A percentile compares a stretch with the other conserved stretches of the same genome.
Conservation (phyloP, 92 coral and sea anemone species). For the Zoanthus solanderi region DNA sequence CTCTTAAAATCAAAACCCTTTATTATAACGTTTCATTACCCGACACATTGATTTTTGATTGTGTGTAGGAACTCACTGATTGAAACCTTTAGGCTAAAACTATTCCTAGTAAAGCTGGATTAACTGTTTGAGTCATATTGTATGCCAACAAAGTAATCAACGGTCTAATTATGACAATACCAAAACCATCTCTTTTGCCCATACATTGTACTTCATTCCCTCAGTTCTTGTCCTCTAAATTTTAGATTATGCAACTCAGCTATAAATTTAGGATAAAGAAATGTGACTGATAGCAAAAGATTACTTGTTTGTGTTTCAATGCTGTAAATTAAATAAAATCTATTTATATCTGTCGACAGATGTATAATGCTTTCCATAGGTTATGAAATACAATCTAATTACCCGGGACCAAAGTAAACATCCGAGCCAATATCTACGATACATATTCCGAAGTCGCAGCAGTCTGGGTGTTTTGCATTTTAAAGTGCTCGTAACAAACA, state of each 20-base stretch:
- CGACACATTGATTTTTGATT: neutral
- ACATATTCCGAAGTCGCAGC: neutral
- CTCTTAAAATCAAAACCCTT: neutral
- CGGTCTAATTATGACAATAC: no score
- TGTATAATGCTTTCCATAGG: slow-evolving; percentile 9
- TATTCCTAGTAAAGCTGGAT: neutral
- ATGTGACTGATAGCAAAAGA: neutral
- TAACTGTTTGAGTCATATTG: no score
- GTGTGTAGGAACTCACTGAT: neutral
- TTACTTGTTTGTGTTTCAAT: slow-evolving; percentile 21
- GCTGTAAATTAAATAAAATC: neutral
- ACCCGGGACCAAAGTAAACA: slow-evolving; percentile 7
- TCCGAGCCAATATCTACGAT: slow-evolving; percentile 25
- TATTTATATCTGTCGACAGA: slow-evolving; percentile 42
- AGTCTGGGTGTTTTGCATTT: neutral
- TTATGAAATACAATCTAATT: slow-evolving; percentile 38
- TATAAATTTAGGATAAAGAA: neutral
- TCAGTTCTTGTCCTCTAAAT: no score
- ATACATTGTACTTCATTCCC: no score
- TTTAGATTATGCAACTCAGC: neutral
- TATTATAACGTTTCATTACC: neutral
- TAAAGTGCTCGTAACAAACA: neutral
- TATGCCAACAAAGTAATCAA: no score
- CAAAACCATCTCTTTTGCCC: no score
- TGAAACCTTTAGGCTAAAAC: neutral